Evolutionary conservation across 2,113 vertebrate species (phyloP).

Genomic region (Leuciscus idus): DNA sequence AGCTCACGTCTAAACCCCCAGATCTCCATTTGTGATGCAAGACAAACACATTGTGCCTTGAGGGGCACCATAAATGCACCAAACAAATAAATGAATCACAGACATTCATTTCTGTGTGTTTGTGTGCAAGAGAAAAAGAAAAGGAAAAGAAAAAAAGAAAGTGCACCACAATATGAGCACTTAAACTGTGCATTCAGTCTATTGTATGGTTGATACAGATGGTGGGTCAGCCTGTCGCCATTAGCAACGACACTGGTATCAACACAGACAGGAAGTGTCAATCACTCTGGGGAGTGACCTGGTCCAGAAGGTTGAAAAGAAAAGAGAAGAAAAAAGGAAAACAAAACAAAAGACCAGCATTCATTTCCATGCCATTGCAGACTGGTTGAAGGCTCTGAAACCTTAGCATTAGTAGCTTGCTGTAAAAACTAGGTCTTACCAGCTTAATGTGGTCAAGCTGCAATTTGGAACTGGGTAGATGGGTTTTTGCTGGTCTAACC

Average conservation of each 20-base stretch:
- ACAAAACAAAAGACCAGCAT: not conserved
- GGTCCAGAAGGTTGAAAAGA: not conserved
- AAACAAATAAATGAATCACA: slow-evolving; percentile 56
- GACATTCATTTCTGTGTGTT: slow-evolving; percentile 32
- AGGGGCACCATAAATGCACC: slow-evolving; percentile 34
- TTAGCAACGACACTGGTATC: not conserved
- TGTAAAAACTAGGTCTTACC: not conserved
- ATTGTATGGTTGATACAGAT: not conserved
- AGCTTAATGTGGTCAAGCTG: not conserved
- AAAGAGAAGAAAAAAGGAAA: not conserved
- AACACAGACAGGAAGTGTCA: slow-evolving; percentile 10
- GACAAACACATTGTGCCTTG: slow-evolving; percentile 10
- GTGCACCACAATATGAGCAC: not conserved
- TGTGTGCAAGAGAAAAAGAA: not conserved
- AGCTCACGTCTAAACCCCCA: slow-evolving; percentile 53
- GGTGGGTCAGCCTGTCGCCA: not conserved
- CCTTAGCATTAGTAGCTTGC: not conserved
- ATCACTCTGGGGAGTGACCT: not conserved
- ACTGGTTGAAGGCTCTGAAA: not conserved
- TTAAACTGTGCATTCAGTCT: not conserved
- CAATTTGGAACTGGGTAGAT: not conserved
- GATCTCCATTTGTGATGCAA: slow-evolving; percentile 38
- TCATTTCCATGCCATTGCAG: not conserved
- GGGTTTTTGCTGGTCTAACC: not conserved
- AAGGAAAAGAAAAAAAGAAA: not conserved